phyloP scores from a whole-genome alignment of 2,888 invertebrate genomes.

The Plebejus argus region DNA sequence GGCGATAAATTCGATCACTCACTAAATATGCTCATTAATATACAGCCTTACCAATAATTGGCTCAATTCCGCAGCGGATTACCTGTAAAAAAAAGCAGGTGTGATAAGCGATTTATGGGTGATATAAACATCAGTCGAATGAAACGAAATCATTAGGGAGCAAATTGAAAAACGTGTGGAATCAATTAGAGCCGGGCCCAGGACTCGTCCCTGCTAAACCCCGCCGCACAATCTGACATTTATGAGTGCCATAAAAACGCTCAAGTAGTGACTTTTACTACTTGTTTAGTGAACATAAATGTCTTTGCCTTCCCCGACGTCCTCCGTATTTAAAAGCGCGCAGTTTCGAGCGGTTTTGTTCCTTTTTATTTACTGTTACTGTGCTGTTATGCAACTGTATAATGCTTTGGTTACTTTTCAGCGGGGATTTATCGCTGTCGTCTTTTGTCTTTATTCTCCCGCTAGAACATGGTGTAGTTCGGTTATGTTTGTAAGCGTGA shows the following conservation, averaged over 20 bases:
- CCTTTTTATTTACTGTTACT: constrained; percentile 77
- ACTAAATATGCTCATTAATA: constrained; percentile 29
- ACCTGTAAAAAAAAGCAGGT: constrained; percentile 64
- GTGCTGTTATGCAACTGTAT: constrained; percentile 79
- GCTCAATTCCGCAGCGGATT: constrained; percentile 49
- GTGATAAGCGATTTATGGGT: constrained; percentile 54
- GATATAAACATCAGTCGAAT: constrained; percentile 48
- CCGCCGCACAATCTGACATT: constrained; percentile 81
- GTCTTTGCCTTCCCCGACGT: constrained; percentile 80
- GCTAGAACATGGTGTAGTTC: constrained; percentile 65
- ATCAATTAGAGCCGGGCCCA: constrained; percentile 63
- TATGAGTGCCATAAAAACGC: constrained; percentile 82
- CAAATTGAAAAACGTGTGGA: constrained; percentile 58
- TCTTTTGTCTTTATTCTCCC: constrained; percentile 76
- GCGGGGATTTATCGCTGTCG: constrained; percentile 71
- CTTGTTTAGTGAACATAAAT: constrained; percentile 83
- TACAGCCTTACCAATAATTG: constrained; percentile 33
- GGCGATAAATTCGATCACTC: constrained; percentile 10
- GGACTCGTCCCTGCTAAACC: constrained; percentile 59
- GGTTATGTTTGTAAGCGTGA: constrained; percentile 51
- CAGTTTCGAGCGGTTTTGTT: constrained; percentile 77
- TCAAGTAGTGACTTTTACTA: constrained; percentile 82
- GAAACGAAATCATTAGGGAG: constrained; percentile 52
- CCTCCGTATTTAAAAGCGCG: constrained; percentile 80
- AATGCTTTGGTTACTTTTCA: constrained; percentile 79